A percentile compares a stretch with the other conserved stretches of the same genome.
Conservation (phyloP, 2,113 vertebrate genomes). For the Rostratula benghalensis region DNA sequence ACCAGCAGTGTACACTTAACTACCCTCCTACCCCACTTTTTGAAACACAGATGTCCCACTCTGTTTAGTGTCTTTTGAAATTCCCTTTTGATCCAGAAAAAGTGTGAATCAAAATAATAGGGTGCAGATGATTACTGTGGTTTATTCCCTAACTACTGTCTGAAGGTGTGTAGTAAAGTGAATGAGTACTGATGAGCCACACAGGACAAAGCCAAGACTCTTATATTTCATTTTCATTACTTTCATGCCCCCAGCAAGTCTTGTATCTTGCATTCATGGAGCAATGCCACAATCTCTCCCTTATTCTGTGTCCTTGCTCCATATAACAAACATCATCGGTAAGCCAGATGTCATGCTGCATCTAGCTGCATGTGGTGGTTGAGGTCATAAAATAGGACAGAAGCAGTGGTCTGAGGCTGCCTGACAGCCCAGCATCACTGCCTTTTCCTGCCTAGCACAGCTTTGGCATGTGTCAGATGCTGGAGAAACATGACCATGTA, state of each 20-base stretch:
- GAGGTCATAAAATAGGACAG: background rate
- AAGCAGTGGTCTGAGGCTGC: background rate
- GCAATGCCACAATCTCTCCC: background rate
- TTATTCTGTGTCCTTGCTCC: background rate
- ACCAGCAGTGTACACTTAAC: background rate
- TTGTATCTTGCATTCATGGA: background rate
- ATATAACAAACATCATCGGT: fast-evolving
- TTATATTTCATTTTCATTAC: background rate
- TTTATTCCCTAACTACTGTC: background rate
- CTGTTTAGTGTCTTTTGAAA: background rate
- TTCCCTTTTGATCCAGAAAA: background rate
- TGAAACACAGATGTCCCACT: background rate
- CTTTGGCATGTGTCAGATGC: background rate
- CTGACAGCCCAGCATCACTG: background rate
- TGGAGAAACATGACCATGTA: background rate
- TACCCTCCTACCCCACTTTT: background rate
- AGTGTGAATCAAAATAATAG: background rate
- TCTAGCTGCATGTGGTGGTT: background rate
- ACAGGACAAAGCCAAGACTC: background rate
- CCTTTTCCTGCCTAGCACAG: background rate
- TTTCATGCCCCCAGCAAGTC: background rate
- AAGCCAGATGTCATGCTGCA: background rate
- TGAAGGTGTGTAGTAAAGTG: background rate
- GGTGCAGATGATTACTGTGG: background rate
- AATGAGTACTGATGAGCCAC: background rate